phyloP scores from a whole-genome alignment of 2,113 vertebrate species.

The Hippotragus niger region DNA sequence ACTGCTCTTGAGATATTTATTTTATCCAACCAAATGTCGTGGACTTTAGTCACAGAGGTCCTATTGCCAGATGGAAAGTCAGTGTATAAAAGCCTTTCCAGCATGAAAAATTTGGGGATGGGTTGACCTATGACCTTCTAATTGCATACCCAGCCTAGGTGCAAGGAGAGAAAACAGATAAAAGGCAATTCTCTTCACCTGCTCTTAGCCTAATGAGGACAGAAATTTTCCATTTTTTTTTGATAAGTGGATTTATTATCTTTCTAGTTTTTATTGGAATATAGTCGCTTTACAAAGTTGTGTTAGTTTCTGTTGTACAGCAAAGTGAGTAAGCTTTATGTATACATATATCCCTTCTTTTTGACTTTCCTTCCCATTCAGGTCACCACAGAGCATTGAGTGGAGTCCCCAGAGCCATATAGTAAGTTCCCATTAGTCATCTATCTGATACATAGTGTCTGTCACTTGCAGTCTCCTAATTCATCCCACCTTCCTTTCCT shows the following conservation, averaged over 20 bases:
- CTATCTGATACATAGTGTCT: not conserved
- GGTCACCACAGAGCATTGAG: not conserved
- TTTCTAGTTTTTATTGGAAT: not conserved
- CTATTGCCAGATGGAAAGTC: not conserved
- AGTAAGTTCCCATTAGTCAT: not conserved
- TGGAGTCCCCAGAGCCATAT: not conserved
- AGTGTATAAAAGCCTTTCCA: not conserved
- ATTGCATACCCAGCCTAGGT: not conserved
- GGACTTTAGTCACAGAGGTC: not conserved
- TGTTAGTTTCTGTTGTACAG: not conserved
- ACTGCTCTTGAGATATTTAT: not conserved
- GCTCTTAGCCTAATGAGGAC: not conserved
- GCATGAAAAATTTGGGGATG: not conserved
- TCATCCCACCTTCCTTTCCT: not conserved
- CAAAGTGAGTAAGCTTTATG: not conserved
- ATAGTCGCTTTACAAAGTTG: not conserved
- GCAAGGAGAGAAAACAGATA: not conserved
- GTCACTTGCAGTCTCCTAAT: not conserved
- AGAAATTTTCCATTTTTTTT: not conserved
- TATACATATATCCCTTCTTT: not conserved
- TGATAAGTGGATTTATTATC: not conserved
- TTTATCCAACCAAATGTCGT: not conserved
- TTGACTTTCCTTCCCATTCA: not conserved
- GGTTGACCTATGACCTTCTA: not conserved
- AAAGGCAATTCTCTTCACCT: not conserved